Evolutionary conservation across 2,113 vertebrate species (phyloP).

Genomic region (Bungarus multicinctus): DNA sequence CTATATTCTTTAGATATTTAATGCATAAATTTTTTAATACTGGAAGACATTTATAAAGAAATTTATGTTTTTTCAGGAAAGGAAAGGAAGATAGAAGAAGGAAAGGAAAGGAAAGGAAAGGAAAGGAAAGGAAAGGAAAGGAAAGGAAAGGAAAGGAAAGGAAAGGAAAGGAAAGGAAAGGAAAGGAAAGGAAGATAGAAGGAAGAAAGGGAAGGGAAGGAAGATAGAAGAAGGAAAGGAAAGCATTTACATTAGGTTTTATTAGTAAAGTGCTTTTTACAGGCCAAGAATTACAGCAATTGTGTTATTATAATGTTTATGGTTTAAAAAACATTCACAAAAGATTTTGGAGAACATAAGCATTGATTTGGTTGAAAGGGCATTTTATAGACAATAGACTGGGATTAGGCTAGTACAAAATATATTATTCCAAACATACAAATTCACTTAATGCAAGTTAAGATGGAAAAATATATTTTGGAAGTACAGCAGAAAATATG

Average conservation of each 20-base stretch:
- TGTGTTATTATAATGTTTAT: not conserved
- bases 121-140: not conserved
- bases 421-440: not conserved
- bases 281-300: not conserved
- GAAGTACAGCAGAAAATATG: not conserved
- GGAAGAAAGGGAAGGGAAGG: too few species aligned
- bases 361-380: not conserved
- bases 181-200: too few species aligned
- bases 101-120: too few species aligned
- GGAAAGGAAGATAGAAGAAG: too few species aligned
- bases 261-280: not conserved
- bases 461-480: not conserved
- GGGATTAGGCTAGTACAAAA: not conserved
- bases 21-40: not conserved
- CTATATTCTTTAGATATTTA: not conserved
- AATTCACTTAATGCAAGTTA: not conserved
- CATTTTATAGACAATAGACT: not conserved
- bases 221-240: not conserved
- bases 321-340: not conserved
- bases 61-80: not conserved
- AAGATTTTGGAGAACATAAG: not conserved
- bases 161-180: too few species aligned
- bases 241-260: not conserved
- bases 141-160: not conserved
- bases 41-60: not conserved